Evolutionary conservation across 2,113 vertebrate species (phyloP).

Genomic region (Thermophis baileyi): DNA sequence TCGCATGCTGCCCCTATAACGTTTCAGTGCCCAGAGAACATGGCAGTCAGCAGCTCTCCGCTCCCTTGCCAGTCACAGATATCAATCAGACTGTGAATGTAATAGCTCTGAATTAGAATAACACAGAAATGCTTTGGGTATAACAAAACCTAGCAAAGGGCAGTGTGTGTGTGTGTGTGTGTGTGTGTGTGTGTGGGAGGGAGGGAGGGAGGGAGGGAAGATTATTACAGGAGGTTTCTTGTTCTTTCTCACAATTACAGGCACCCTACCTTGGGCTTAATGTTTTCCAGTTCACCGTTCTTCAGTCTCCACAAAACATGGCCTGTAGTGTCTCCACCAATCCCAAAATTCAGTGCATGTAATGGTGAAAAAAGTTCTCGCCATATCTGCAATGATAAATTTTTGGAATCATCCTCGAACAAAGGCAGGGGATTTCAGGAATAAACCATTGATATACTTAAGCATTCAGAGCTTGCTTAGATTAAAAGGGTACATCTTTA

Average conservation of each 20-base stretch:
- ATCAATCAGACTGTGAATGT: not conserved
- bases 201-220: not conserved
- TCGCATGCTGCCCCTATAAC: not conserved
- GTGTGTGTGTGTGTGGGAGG: not conserved
- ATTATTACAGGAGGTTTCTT: not conserved
- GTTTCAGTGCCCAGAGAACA: not conserved
- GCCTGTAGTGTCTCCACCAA: conserved; percentile 91
- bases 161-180: not conserved
- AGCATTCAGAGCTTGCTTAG: not conserved
- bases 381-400: conserved; percentile 81
- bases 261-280: conserved; percentile 85
- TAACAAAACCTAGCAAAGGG: not conserved
- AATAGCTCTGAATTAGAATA: not conserved
- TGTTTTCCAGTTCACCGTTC: conserved; percentile 96
- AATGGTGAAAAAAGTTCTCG: conserved; percentile 94
- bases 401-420: not conserved
- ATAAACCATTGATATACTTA: accelerated
- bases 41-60: not conserved
- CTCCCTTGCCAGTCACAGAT: not conserved
- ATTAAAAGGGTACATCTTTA: not conserved
- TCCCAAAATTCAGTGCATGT: conserved; percentile 94
- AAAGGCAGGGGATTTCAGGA: not conserved
- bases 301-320: conserved; percentile 96
- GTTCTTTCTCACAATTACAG: not conserved
- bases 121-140: accelerated